These are phyloP conservation scores for Phragmatobia fuliginosa DNA, from an alignment of 2,888 invertebrate species.

Conservation along the genomic window DNA sequence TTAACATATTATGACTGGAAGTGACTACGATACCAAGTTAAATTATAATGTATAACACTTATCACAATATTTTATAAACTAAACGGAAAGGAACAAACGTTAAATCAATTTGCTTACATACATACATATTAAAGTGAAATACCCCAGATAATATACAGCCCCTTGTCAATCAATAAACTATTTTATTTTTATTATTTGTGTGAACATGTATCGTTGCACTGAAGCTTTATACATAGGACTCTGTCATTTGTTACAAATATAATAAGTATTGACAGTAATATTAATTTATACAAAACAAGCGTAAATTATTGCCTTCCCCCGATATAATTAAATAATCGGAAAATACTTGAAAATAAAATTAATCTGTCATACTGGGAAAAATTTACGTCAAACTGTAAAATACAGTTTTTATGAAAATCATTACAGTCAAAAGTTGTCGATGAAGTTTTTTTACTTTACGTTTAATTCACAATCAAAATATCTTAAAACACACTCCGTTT, in stretches of 20 bases:
- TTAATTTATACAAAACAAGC: slow-evolving; percentile 86
- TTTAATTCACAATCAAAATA: slow-evolving; percentile 31
- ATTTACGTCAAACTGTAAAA: not conserved
- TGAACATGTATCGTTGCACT: slow-evolving; percentile 45
- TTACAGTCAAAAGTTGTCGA: no score
- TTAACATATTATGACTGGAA: slow-evolving; percentile 86
- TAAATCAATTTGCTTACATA: slow-evolving; percentile 59
- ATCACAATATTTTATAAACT: slow-evolving; percentile 80
- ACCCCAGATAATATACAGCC: slow-evolving; percentile 62
- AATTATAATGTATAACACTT: slow-evolving; percentile 75
- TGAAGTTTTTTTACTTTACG: slow-evolving; percentile 21
- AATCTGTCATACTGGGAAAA: slow-evolving; percentile 9
- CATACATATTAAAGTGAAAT: slow-evolving; percentile 55
- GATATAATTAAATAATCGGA: slow-evolving; percentile 72
- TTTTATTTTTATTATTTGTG: slow-evolving; percentile 33
- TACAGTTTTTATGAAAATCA: not conserved
- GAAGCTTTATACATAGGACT: slow-evolving; percentile 47
- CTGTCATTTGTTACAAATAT: slow-evolving; percentile 45
- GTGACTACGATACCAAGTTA: slow-evolving; percentile 83
- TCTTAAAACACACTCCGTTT: slow-evolving; percentile 11
- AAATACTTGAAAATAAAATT: slow-evolving; percentile 37
- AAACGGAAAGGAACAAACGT: slow-evolving; percentile 77
- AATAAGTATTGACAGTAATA: slow-evolving; percentile 59
- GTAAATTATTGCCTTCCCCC: slow-evolving; percentile 91
- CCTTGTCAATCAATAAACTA: slow-evolving; percentile 56